Evolutionary conservation across 2,888 invertebrate species (phyloP).

Genomic region (Seira ritae): DNA sequence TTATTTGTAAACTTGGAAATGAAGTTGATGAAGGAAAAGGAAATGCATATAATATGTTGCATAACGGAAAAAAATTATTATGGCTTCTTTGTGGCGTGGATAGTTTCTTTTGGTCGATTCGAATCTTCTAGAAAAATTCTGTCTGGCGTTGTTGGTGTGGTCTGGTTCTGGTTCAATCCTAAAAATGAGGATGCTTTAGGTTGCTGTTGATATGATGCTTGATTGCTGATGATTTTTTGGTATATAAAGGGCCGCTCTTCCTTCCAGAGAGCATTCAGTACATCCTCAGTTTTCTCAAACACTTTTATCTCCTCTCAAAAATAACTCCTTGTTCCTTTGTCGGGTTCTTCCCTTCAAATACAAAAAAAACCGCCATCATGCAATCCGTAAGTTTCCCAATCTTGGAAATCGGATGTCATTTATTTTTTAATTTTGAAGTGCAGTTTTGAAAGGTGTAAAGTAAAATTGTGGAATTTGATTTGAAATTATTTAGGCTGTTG

Average conservation of each 20-base stretch:
- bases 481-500: slow-evolving; percentile 25
- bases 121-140: background rate
- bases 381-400: background rate
- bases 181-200: no score
- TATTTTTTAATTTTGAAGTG: no score
- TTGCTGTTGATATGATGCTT: no score
- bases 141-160: no score
- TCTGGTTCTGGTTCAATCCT: no score
- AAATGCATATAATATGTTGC: background rate
- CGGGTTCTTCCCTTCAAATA: background rate
- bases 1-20: background rate
- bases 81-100: background rate
- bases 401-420: no score
- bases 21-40: background rate
- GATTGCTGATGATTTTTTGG: background rate
- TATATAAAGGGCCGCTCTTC: background rate
- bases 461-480: background rate
- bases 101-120: background rate
- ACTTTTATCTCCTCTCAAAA: no score
- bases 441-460: background rate
- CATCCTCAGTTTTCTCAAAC: background rate
- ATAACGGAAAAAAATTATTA: background rate
- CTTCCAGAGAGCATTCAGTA: background rate
- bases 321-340: background rate
- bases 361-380: background rate